Percentiles rank a stretch among this genome's conserved stretches.
Evolutionary conservation across 1,140 invertebrate species (phyloP).

Genomic region (Vollenhovia emeryi): DNA sequence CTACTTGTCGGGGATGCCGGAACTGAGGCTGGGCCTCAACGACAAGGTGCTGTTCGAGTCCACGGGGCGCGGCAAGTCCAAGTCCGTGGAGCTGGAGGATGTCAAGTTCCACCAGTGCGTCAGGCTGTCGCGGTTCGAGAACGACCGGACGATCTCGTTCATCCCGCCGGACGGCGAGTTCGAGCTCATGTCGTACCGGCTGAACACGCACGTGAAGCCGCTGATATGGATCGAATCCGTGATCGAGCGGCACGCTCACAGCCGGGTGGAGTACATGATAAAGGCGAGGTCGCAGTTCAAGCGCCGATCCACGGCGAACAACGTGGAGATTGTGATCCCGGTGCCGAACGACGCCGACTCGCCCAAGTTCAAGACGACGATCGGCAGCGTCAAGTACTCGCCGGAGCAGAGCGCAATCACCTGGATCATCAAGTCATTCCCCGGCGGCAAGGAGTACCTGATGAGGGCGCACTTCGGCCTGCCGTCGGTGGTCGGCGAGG

Average conservation of each 20-base stretch:
- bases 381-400: slow-evolving; percentile 98
- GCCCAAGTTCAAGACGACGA: slow-evolving; percentile 99
- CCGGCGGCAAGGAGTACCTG: slow-evolving; percentile 99
- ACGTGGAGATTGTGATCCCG: slow-evolving; percentile 99
- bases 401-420: slow-evolving; percentile 99
- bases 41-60: slow-evolving; percentile 99
- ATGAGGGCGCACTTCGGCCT: slow-evolving; percentile 99
- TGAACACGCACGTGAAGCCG: slow-evolving; percentile 99
- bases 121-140: slow-evolving; percentile 98
- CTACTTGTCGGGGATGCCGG: slow-evolving; percentile 99
- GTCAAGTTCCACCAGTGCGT: slow-evolving; percentile 99
- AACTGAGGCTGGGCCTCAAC: slow-evolving; percentile 98
- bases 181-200: slow-evolving; percentile 99
- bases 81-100: slow-evolving; percentile 99
- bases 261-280: slow-evolving; percentile 99
- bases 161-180: slow-evolving; percentile 99
- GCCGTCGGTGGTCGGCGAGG: slow-evolving; percentile 98
- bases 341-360: slow-evolving; percentile 99
- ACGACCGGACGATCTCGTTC: slow-evolving; percentile 99
- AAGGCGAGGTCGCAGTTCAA: slow-evolving; percentile 99
- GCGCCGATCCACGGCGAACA: slow-evolving; percentile 98
- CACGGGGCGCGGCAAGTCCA: slow-evolving; percentile 98
- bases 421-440: slow-evolving; percentile 99
- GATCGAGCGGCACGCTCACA: slow-evolving; percentile 99
- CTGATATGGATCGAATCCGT: slow-evolving; percentile 99